Conservation (phyloP, 2,113 vertebrate genomes). For the Osmerus eperlanus region DNA sequence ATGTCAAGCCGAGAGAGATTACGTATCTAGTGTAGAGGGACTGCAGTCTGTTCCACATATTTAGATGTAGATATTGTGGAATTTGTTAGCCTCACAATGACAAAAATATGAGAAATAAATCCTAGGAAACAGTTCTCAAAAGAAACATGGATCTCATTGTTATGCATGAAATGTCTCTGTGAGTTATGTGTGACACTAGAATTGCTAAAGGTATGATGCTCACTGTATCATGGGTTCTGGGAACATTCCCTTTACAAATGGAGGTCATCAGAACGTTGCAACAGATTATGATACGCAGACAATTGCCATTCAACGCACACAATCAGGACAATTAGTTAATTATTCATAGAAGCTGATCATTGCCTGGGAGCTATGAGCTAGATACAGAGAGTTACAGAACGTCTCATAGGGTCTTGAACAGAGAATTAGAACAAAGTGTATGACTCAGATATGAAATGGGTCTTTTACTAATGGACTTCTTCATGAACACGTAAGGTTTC, state of each 20-base stretch:
- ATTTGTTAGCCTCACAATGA: conserved; percentile 36
- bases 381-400: background rate
- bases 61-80: conserved; percentile 52
- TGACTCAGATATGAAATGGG: too few relatives aligned
- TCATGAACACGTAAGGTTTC: too few relatives aligned
- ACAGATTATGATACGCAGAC: background rate
- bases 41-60: conserved; percentile 32
- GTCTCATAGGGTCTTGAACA: background rate
- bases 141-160: conserved; percentile 56
- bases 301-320: conserved; percentile 29
- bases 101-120: conserved; percentile 39
- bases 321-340: conserved; percentile 57
- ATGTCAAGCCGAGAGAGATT: conserved; percentile 66
- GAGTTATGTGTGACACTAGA: background rate
- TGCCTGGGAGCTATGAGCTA: background rate
- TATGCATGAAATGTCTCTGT: conserved; percentile 56
- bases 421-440: background rate
- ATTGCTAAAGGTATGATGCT: background rate
- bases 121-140: conserved; percentile 45
- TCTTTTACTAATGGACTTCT: too few relatives aligned
- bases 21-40: conserved; percentile 49
- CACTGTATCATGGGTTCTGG: background rate
- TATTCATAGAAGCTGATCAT: conserved; percentile 36
- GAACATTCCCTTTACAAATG: too few relatives aligned
- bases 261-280: background rate